Percentiles rank a stretch among this genome's conserved stretches.
phyloP scores from a whole-genome alignment of 2,113 vertebrate genomes.

The Hyla sarda region DNA sequence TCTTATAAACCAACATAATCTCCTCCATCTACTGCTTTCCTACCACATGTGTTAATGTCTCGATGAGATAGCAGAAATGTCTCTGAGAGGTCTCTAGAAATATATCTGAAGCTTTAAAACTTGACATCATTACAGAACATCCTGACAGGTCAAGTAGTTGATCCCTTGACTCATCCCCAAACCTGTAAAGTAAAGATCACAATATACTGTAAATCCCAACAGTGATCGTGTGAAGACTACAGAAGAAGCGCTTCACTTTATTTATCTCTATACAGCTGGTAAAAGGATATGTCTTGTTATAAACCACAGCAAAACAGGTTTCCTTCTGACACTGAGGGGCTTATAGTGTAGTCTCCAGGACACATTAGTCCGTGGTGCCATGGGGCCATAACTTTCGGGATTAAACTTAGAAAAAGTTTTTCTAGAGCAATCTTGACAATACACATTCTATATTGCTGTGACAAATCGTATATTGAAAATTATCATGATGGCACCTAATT shows the following conservation, averaged over 20 bases:
- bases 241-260: background rate
- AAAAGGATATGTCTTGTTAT: background rate
- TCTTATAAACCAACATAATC: background rate
- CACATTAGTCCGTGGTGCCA: background rate
- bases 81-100: background rate
- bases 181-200: constrained; percentile 8
- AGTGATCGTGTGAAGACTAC: background rate
- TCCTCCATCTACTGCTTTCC: background rate
- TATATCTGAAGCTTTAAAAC: background rate
- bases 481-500: no score
- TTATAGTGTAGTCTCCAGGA: no score
- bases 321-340: no score
- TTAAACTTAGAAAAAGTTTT: background rate
- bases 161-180: background rate
- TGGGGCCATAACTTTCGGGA: background rate
- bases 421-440: no score
- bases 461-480: no score
- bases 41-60: background rate
- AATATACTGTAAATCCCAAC: background rate
- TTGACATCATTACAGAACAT: constrained; percentile 11
- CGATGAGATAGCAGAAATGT: background rate
- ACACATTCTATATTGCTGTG: no score
- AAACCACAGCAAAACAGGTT: no score
- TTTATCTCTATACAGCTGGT: background rate
- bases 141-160: constrained; percentile 3